Evolutionary conservation across 2,113 vertebrate species (phyloP), one percentile per base, ranked within the genome.

Genomic region (Meriones unguiculatus): DNA sequence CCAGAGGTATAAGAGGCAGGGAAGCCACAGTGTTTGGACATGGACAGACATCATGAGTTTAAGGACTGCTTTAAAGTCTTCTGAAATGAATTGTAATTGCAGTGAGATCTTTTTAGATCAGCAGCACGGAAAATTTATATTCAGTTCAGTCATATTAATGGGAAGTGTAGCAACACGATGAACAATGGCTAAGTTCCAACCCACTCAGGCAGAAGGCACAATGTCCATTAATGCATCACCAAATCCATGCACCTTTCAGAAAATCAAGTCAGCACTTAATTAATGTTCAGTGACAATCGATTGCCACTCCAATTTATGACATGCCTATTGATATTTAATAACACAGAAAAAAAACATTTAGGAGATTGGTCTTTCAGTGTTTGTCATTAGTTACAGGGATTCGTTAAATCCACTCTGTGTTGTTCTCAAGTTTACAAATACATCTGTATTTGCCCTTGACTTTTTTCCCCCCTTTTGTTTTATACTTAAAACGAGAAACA

Each of bases 1-100:
- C 4, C 59, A 3, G 57, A 69, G 69, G 84, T 41, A 69, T 10
- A 15, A 92, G 32, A 46, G 0, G 6, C 5, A 75, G 13, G 52
- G 73, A 64, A 77, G 15, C 20, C 87, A 85, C 46, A 64, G 54
- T 80, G 24, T 93, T 89, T 87, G 46, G 32, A 93, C 32, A 54
- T 38, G 32, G 15, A 78, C 89, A 90, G 15, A 78, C 89, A 90
- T 96, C 86, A 94, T 70, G 76, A 92, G 28, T 92, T 93, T 96
- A 70, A 93, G 90, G 84, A 15, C 2, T 28, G 87, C 72, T 90
- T 96, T 81, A 67, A 92, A 77, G 10, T 89, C 30, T 41, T 92
- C 93, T 95, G 1, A 20, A 90, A 57, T 82, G 24, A 90, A 94
- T 59, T 94, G n/a, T 32, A 38, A 96, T 97, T 95, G 89, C 84